Evolutionary conservation across 2,797 vertebrate species (phyloP).

Genomic region (Rhodeus uyekii): DNA sequence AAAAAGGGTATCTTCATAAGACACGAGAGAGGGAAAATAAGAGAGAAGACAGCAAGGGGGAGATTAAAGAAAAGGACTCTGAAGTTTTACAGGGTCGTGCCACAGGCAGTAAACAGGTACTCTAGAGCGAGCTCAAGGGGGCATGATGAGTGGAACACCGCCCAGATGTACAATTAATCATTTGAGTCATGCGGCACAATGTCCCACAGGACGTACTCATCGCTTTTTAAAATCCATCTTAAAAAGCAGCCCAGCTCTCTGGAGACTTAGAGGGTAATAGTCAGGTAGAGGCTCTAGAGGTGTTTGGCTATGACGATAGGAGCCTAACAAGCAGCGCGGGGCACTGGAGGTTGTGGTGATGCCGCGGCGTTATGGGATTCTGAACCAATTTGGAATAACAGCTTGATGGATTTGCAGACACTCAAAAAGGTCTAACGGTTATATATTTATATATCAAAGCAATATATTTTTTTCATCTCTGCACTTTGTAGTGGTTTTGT

Average conservation of each 20-base stretch:
- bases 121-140: slow-evolving; percentile 30
- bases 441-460: slow-evolving; percentile 29
- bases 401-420: slow-evolving; percentile 53
- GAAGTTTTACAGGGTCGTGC: slow-evolving; percentile 35
- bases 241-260: slow-evolving; percentile 56
- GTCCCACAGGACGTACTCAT: slow-evolving; percentile 54
- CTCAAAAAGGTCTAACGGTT: slow-evolving; percentile 40
- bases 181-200: slow-evolving; percentile 48
- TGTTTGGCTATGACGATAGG: slow-evolving; percentile 46
- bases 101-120: slow-evolving; percentile 49
- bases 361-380: slow-evolving; percentile 42
- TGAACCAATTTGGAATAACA: slow-evolving; percentile 55
- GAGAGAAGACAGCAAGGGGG: slow-evolving; percentile 4
- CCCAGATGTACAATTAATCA: slow-evolving; percentile 55
- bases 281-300: slow-evolving; percentile 50
- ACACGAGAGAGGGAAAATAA: slow-evolving; percentile 8
- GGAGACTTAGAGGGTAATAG: slow-evolving; percentile 51
- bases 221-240: slow-evolving; percentile 60
- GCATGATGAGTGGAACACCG: slow-evolving; percentile 37
- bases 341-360: slow-evolving; percentile 38
- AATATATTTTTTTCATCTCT: neutral
- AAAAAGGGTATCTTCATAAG: slow-evolving; percentile 14
- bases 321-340: slow-evolving; percentile 50
- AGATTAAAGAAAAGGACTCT: slow-evolving; percentile 19
- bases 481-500: slow-evolving; percentile 33